Conservation (phyloP, 2,888 invertebrate genomes). For the Dasypolia templi region DNA sequence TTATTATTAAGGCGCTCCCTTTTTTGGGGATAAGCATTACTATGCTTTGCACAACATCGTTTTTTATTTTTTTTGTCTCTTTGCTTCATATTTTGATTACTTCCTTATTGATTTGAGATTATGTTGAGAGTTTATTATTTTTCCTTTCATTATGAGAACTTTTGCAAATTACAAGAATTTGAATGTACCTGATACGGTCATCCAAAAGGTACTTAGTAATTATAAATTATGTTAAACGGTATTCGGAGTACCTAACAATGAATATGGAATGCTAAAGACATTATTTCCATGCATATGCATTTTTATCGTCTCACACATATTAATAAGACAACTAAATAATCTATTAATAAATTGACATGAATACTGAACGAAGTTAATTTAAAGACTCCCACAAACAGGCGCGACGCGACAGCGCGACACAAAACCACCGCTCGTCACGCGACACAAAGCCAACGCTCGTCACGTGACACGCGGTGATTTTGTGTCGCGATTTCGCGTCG, state of each 20-base stretch:
- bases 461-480: too few species aligned
- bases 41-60: not conserved
- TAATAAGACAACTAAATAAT: slow-evolving; percentile 11
- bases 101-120: not conserved
- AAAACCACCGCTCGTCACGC: too few species aligned
- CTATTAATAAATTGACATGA: slow-evolving; percentile 28
- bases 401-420: too few species aligned
- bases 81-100: not conserved
- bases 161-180: slow-evolving; percentile 4
- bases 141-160: not conserved
- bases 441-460: too few species aligned
- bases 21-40: slow-evolving; percentile 2
- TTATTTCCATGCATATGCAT: slow-evolving; percentile 33
- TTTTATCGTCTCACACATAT: slow-evolving; percentile 15
- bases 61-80: not conserved
- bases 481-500: too few species aligned
- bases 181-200: slow-evolving; percentile 25
- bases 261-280: slow-evolving; percentile 29
- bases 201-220: slow-evolving; percentile 20
- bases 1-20: slow-evolving; percentile 10
- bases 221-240: slow-evolving; percentile 46
- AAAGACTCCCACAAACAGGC: too few species aligned
- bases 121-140: not conserved
- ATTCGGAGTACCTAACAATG: slow-evolving; percentile 27
- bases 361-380: slow-evolving; percentile 27